These are phyloP conservation scores for Ophioninae sp. DNA, from an alignment of 2,888 invertebrate genomes.

Conservation along the genomic window DNA sequence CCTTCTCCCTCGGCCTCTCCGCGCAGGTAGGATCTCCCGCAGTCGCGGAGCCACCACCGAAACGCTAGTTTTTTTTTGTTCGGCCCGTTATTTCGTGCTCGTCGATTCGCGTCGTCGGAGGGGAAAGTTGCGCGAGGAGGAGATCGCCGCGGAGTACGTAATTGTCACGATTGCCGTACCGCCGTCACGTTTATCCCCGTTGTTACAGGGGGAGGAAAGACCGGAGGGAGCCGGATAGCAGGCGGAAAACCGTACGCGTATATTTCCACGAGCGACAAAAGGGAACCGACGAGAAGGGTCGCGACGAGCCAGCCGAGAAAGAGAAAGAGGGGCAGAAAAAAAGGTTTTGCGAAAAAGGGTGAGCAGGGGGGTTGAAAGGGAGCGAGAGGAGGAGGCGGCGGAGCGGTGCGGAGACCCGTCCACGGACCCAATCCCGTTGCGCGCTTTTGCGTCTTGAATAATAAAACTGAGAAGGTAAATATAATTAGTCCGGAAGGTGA, in stretches of 20 bases:
- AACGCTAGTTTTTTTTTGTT: conserved; percentile 5
- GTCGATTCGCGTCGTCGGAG: no score
- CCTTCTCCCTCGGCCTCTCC: conserved; percentile 27
- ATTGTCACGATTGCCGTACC: conserved; percentile 53
- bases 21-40: conserved; percentile 4
- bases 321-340: neutral
- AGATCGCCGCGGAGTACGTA: conserved; percentile 37
- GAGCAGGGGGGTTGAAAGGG: conserved; percentile 7
- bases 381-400: conserved; percentile 5
- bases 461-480: conserved; percentile 80
- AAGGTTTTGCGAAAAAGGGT: neutral
- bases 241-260: neutral
- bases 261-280: conserved; percentile 15
- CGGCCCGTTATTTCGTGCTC: conserved; percentile 51
- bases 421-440: conserved; percentile 41
- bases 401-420: conserved; percentile 39
- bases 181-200: conserved; percentile 40
- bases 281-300: neutral
- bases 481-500: conserved; percentile 77
- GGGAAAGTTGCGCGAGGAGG: no score
- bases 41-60: conserved; percentile 22
- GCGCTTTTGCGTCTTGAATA: conserved; percentile 72
- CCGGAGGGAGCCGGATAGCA: no score
- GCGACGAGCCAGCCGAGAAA: neutral
- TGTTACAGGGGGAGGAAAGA: conserved; percentile 27